Evolutionary conservation across 2,113 vertebrate genomes (phyloP).

Genomic region (Spermophilus dauricus): DNA sequence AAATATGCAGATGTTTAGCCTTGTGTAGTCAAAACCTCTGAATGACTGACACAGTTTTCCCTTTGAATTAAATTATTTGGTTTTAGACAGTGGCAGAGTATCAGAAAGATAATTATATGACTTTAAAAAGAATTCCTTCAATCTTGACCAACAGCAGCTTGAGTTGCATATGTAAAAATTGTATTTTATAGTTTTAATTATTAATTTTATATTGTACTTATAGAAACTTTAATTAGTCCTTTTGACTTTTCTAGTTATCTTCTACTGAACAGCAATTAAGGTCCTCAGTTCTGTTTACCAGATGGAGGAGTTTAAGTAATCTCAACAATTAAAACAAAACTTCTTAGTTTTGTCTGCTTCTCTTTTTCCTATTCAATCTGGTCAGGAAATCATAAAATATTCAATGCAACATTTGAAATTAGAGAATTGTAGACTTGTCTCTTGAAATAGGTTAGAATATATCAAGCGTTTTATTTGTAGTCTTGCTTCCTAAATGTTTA

Average conservation of each 20-base stretch:
- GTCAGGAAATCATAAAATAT: constrained; percentile 51
- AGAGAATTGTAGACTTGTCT: not conserved
- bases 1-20: constrained; percentile 70
- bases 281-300: not conserved
- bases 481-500: constrained; percentile 43
- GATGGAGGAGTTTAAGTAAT: not conserved
- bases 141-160: not conserved
- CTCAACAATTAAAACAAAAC: constrained; percentile 6
- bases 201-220: constrained; percentile 39
- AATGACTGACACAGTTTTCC: constrained; percentile 51
- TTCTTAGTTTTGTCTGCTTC: constrained; percentile 36
- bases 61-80: constrained; percentile 38
- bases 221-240: constrained; percentile 57
- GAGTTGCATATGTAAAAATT: not conserved
- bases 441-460: constrained; percentile 42
- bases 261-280: constrained; percentile 32
- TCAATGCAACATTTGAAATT: constrained; percentile 59
- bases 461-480: constrained; percentile 30
- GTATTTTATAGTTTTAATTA: not conserved
- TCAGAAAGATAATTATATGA: constrained; percentile 2
- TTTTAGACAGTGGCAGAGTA: not conserved
- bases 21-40: constrained; percentile 53
- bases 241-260: constrained; percentile 50
- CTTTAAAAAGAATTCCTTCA: constrained; percentile 44
- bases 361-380: constrained; percentile 21